Base-by-base conservation (phyloP, 1,140 invertebrate species). In the Ruditapes philippinarum region DNA sequence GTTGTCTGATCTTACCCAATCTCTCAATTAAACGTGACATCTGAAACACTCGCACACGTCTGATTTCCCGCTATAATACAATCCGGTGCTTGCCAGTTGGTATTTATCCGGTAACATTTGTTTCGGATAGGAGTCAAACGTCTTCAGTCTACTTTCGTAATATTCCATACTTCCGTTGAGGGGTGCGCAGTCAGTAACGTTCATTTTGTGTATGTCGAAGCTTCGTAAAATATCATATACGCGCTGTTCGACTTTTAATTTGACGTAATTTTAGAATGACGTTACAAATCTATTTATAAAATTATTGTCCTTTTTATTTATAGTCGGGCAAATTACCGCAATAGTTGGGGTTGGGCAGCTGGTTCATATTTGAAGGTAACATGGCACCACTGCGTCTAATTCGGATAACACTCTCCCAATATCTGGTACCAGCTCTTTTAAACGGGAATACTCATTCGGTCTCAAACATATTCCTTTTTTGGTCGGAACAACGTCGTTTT, bases 51-150 rank as follows among this genome's bases (percentile, higher is more conserved):
- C 28, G 5, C 54, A 45, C 2, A 12, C 54, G 25, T 81, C 79
- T 1, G 51, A 33, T 25, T 40, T n/a, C 19, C 57, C 57, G 19
- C 45, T 81, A n/a, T 81, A 81, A 28, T 62, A 81, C 9, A 81
- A 62, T 38, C 79, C 79, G 33, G 51, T 38, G 5, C 12, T 40
- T 12, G 57, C 51, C 11, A 81, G 40, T 19, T 81, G 31, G 28
- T 62, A 81, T 36, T 81, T 81, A 36, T 81, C 54, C 4, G 79
- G 79, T 1, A n/a, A 22, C 33, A 81, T 62, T 42, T 81, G 79
- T 40, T 33, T 36, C 38, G 79, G 54, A 9, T 38, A 81, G 1
- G n/a, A 5, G 1, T 65, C 31, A 19, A 65, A 62, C 12, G 33
- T 62, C 5, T 81, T 81, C 22, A 81, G 36, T n/a, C 60, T 33